phyloP scores from a whole-genome alignment of 2,888 invertebrate species.

The Rambutsinella grinnellia region DNA sequence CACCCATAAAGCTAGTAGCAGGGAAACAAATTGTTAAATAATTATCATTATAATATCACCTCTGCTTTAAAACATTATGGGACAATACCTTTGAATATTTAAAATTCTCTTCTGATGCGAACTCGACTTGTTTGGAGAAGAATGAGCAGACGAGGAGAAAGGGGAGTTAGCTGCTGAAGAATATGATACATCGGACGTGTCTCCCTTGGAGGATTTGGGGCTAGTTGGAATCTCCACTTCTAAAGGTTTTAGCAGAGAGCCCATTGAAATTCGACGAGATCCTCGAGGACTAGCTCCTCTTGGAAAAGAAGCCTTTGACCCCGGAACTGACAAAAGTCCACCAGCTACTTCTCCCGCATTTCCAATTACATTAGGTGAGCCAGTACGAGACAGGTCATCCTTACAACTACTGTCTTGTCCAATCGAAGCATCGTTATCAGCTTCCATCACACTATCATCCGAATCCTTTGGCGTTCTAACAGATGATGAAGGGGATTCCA shows the following conservation, averaged over 20 bases:
- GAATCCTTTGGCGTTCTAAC: slow-evolving; percentile 60
- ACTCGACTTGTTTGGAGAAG: slow-evolving; percentile 68
- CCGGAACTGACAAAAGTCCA: slow-evolving; percentile 44
- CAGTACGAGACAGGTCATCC: slow-evolving; percentile 27
- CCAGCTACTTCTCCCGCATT: slow-evolving; percentile 19
- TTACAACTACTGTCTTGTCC: slow-evolving; percentile 44
- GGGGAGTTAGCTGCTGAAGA: slow-evolving; percentile 63
- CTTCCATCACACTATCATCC: slow-evolving; percentile 52
- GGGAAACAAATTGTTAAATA: too few species aligned
- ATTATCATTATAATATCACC: too few species aligned
- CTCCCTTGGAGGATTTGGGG: slow-evolving; percentile 60
- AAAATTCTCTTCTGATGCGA: slow-evolving; percentile 78
- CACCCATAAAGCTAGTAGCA: slow-evolving; percentile 99
- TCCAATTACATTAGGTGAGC: background rate
- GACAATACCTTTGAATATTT: slow-evolving; percentile 86
- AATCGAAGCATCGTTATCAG: slow-evolving; percentile 46
- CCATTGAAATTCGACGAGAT: slow-evolving; percentile 90
- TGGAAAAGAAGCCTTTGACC: slow-evolving; percentile 57
- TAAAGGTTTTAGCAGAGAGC: slow-evolving; percentile 83
- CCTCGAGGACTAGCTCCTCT: slow-evolving; percentile 73
- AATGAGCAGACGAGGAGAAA: slow-evolving; percentile 71
- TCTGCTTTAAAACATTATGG: too few species aligned
- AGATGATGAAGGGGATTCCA: slow-evolving; percentile 64
- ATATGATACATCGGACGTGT: slow-evolving; percentile 56
- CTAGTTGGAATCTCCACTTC: slow-evolving; percentile 70